Evolutionary conservation across 2,888 invertebrate species (phyloP), one percentile per base, ranked within the genome.

Genomic region (Agrochola macilenta): DNA sequence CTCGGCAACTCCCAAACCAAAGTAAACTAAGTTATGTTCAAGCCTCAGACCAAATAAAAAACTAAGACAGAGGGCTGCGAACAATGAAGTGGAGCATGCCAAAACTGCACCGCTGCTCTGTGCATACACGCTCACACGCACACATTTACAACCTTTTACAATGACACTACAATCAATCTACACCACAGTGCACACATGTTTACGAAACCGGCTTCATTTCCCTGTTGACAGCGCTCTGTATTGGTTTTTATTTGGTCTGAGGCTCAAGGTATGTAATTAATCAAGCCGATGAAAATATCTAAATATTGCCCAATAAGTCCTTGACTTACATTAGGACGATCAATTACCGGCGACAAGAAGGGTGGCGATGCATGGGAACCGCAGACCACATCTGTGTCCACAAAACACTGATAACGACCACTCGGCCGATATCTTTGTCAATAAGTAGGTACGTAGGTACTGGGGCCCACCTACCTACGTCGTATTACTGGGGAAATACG

Each of bases 351-450:
- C 79, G 70, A 78, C 78, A 84, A 86, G 90, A 73, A 85, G 89
- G 91, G 88, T 87, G 84, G 76, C 81, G 84, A 85, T 83, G 86
- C 88, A 85, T 89, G 89, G 88, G 90, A 90, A 93, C 93, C 92
- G 92, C 92, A 85, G 93, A 92, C 93, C 91, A 90, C 95, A 94
- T 95, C 94, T 95, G 95, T 94, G 95, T 95, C 95, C 93, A 95
- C 95, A 95, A 88, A 79, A 79, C 88, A 79, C 85, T 89, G 90
- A 90, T 90, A 90, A 89, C 85, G 85, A 65, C 85, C 87, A 90
- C 79, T 89, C 81, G 80, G 78, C 52, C 64, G 87, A 81, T 90
- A 90, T 83, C 89, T 83, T 83, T 78, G 81, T 88, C 85, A 87
- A 84, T 83, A 87, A 79, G 76, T 76, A 75, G 70, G 74, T 71